Evolutionary conservation across 2,113 vertebrate genomes (phyloP).

Genomic region (Brachyistius frenatus): DNA sequence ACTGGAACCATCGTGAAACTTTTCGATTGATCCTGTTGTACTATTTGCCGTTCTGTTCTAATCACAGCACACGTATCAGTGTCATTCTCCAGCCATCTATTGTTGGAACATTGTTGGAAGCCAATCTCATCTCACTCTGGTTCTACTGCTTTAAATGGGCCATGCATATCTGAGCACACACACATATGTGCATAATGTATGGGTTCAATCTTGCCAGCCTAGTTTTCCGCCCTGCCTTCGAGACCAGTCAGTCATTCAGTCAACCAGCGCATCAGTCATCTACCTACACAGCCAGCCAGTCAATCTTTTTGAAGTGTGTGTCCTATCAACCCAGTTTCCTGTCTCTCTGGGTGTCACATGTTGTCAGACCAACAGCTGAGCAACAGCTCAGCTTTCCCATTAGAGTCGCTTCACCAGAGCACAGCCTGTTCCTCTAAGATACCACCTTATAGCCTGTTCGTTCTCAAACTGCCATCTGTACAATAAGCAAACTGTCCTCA

Average conservation of each 20-base stretch:
- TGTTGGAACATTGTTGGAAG: background rate
- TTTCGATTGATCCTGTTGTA: no score
- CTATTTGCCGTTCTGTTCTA: no score
- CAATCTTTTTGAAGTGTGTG: conserved; percentile 55
- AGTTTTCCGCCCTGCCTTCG: conserved; percentile 15
- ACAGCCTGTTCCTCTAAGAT: conserved; percentile 29
- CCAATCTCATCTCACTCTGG: background rate
- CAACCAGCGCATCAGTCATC: conserved; percentile 10
- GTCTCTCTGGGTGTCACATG: conserved; percentile 66
- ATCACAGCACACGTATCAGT: background rate
- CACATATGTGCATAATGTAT: conserved; percentile 32
- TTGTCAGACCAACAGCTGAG: conserved; percentile 48
- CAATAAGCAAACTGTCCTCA: background rate
- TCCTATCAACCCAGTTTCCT: conserved; percentile 70
- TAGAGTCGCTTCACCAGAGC: conserved; percentile 22
- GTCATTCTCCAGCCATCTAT: background rate
- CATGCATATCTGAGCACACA: conserved; percentile 26
- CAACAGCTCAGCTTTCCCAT: conserved; percentile 46
- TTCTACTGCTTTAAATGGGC: conserved; percentile 14
- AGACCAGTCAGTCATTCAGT: conserved; percentile 23
- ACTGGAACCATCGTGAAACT: no score
- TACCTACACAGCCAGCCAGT: conserved; percentile 18
- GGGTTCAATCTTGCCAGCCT: conserved; percentile 12
- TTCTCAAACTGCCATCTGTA: conserved; percentile 14
- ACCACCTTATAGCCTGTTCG: conserved; percentile 19